These are phyloP conservation scores for Ptiloglossa arizonensis DNA, from an alignment of 1,140 invertebrate species.

Conservation along the genomic window DNA sequence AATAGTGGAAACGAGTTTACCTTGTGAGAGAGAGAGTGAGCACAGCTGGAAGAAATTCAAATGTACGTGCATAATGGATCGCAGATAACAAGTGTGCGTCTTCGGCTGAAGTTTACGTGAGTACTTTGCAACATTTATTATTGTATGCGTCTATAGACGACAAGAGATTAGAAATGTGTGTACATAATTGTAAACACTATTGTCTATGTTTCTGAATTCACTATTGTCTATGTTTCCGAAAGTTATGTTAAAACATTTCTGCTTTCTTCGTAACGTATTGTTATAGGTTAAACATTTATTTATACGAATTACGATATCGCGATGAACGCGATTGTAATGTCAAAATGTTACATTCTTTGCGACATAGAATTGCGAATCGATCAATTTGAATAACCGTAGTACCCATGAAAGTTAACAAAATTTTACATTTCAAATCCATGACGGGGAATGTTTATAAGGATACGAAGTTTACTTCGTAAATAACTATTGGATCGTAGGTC, in stretches of 20 bases:
- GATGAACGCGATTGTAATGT: too few species aligned
- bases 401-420: too few species aligned
- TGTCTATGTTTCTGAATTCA: not conserved
- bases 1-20: slow-evolving; percentile 36
- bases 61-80: slow-evolving; percentile 63
- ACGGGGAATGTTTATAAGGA: too few species aligned
- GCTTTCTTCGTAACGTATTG: too few species aligned
- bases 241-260: not conserved
- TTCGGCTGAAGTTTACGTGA: slow-evolving; percentile 21
- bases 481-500: too few species aligned
- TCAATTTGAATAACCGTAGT: too few species aligned
- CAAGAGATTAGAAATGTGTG: not conserved
- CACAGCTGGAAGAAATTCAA: slow-evolving; percentile 39
- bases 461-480: too few species aligned
- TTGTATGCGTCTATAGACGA: not conserved
- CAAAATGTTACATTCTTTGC: too few species aligned
- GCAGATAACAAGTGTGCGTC: slow-evolving; percentile 36
- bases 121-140: not conserved
- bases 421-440: too few species aligned
- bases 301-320: too few species aligned
- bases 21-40: slow-evolving; percentile 5
- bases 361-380: too few species aligned
- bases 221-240: not conserved
- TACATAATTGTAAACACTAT: not conserved
- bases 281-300: too few species aligned